Conservation (phyloP, 1,140 invertebrate species). For the Bathynomus jamesi region DNA sequence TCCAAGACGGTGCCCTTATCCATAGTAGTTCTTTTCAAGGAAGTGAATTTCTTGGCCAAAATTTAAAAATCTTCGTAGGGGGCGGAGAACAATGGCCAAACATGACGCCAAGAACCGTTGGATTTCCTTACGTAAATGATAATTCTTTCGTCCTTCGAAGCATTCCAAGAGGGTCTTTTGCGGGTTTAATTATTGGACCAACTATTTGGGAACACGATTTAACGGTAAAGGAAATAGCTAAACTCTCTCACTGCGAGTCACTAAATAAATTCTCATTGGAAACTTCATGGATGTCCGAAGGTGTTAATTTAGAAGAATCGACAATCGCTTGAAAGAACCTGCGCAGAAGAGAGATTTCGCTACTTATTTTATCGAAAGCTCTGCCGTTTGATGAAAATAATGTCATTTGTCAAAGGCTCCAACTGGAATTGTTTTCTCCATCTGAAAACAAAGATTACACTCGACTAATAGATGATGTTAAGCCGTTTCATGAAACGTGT, state of each 20-base stretch:
- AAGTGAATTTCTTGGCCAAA: neutral
- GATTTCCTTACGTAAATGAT: too few relatives aligned
- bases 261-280: too few relatives aligned
- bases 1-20: neutral
- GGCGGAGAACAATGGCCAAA: neutral
- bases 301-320: too few relatives aligned
- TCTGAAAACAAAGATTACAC: neutral
- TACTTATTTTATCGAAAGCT: too few relatives aligned
- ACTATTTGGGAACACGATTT: neutral
- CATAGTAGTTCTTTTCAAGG: neutral
- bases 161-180: neutral
- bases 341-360: too few relatives aligned
- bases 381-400: neutral
- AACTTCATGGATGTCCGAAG: too few relatives aligned
- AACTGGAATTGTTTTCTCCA: neutral
- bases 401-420: neutral
- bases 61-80: neutral
- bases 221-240: neutral
- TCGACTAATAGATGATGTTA: neutral
- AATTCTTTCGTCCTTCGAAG: too few relatives aligned
- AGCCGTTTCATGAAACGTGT: neutral
- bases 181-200: neutral
- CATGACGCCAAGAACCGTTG: neutral
- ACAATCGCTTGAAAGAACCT: too few relatives aligned
- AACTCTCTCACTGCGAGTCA: too few relatives aligned